phyloP scores from a whole-genome alignment of 2,113 vertebrate genomes.

The Melanotaenia duboulayi region DNA sequence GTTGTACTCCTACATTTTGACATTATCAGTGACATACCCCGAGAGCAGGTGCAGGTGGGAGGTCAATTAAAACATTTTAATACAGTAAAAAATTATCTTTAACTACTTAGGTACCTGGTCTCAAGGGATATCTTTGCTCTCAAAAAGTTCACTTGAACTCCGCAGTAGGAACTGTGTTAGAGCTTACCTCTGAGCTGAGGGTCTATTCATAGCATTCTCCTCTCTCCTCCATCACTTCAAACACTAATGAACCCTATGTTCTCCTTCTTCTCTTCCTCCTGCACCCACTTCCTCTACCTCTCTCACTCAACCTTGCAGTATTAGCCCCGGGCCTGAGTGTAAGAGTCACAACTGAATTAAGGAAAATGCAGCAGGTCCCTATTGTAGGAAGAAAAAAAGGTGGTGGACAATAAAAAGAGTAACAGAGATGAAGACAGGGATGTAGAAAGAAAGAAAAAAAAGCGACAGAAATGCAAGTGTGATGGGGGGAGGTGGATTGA shows the following conservation, averaged over 20 bases:
- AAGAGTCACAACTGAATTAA: constrained; percentile 50
- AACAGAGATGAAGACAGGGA: constrained; percentile 12
- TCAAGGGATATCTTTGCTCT: constrained; percentile 7
- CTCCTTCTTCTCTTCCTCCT: constrained; percentile 1
- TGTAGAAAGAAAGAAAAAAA: neutral
- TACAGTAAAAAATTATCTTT: too few species aligned
- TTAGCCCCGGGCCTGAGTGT: constrained; percentile 26
- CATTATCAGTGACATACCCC: too few species aligned
- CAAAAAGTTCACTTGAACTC: constrained; percentile 44
- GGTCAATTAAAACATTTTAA: too few species aligned
- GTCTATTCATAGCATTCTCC: constrained; percentile 66
- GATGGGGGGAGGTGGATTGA: constrained; percentile 48
- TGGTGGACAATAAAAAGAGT: constrained; percentile 34
- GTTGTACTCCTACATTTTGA: too few species aligned
- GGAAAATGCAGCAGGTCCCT: constrained; percentile 48
- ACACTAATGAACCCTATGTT: constrained; percentile 58
- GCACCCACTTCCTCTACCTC: constrained; percentile 26
- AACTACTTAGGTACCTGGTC: neutral
- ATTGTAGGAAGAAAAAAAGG: neutral
- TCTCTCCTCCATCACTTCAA: constrained; percentile 57
- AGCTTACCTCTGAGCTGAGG: constrained; percentile 41
- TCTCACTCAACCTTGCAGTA: constrained; percentile 4
- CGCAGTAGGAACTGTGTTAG: constrained; percentile 24
- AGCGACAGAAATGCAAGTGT: constrained; percentile 29
- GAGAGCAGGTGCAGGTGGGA: too few species aligned